Evolutionary conservation across 1,140 invertebrate genomes (phyloP), one percentile per base, ranked within the genome.

Genomic region (Camponotus vicinus): DNA sequence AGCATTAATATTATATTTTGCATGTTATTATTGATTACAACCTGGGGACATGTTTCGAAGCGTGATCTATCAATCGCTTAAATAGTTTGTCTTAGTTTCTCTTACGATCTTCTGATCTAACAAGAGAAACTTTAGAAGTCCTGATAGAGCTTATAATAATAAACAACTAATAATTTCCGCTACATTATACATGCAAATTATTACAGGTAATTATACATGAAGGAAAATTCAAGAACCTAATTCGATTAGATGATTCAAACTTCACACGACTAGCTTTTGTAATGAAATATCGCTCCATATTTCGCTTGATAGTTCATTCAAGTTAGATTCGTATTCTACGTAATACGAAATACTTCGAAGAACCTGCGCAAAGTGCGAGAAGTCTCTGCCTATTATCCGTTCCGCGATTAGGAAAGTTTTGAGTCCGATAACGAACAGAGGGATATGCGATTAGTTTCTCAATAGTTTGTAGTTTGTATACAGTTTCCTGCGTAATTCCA

Each of bases 391-490:
- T 83, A 83, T 83, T 83, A 83, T 83, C 57, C 79, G 79, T 45
- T 59, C 21, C 21, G 55, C 79, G 79, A 83, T 83, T 83, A 83
- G 79, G 79, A 83, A 83, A 83, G 79, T 83, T 83, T 61, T 34
- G 55, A 7, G 11, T 8, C 32, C 18, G 79, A 83, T 83, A 75
- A 83, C 70, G 79, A 83, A 83, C 79, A 83, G 55, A 83, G 55
- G 79, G 69, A 83, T 83, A 63, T 75, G 55, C 79, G 55, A 83
- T 83, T 83, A 83, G 69, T 88, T 70, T 67, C 61, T 75, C 52
- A 42, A 85, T 88, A 89, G 73, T 88, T 77, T 64, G 42, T 77
- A 85, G 59, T 85, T 79, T 71, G 71, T 75, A 75, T 57, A 64
- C 77, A 75, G 86, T 73, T 73, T 21, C 67, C 55, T 40, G 21